Conservation (phyloP, 2,888 invertebrate species). For the Cerceris rybyensis region DNA sequence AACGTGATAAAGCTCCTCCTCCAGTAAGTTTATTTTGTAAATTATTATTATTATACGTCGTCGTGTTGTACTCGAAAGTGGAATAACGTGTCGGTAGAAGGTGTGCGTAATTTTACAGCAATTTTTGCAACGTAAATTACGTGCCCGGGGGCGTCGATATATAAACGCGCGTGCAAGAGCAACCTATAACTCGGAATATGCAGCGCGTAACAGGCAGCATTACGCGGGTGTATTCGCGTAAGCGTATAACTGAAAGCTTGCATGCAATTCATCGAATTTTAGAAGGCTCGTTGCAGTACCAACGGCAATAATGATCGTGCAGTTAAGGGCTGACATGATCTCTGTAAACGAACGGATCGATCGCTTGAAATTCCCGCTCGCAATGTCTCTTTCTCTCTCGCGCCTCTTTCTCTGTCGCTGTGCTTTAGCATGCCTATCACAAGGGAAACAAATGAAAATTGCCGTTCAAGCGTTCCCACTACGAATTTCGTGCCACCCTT, state of each 20-base stretch:
- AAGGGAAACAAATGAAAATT: background rate
- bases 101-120: too few relatives aligned
- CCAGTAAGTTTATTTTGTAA: too few relatives aligned
- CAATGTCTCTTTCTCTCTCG: too few relatives aligned
- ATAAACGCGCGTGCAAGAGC: too few relatives aligned
- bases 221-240: background rate
- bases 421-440: too few relatives aligned
- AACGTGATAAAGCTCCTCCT: too few relatives aligned
- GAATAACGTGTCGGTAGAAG: too few relatives aligned
- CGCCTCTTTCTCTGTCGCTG: too few relatives aligned
- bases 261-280: constrained; percentile 4
- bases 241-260: background rate
- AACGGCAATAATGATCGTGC: background rate
- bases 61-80: too few relatives aligned
- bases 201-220: background rate
- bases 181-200: background rate
- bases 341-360: background rate
- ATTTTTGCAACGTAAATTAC: too few relatives aligned
- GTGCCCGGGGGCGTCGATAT: too few relatives aligned
- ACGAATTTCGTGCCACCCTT: background rate
- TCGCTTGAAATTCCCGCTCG: background rate
- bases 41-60: too few relatives aligned
- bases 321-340: constrained; percentile 9
- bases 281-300: constrained; percentile 7
- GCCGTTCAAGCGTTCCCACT: constrained; percentile 3